Evolutionary conservation across 2,113 vertebrate species (phyloP), one percentile per base, ranked within the genome.

Genomic region (Anser cygnoides): DNA sequence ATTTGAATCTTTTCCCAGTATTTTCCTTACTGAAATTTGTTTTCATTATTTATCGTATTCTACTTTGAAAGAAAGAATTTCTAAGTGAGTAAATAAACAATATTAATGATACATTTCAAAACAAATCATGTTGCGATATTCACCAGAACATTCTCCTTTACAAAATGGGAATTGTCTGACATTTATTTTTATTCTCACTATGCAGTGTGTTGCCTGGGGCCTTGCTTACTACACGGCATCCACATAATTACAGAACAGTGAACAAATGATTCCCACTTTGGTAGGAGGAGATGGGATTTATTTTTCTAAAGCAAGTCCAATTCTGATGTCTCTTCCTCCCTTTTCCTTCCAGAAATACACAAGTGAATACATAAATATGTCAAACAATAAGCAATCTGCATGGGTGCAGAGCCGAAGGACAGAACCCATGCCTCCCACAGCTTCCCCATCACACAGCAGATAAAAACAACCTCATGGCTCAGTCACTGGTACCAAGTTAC

Each of bases 171-270:
- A 33, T 25, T 21, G 6, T 84, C 66, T 66, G 21, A 31, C 25
- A 31, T 62, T 59, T 87, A 10, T 82, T 87, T 83, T 82, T 71
- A 20, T 79, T 78, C 9, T 83, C 4, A 73, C 9, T 5, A 5
- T 43, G 28, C 25, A 67, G 37, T 17, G 5, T 71, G 13, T 6
- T 4, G 31, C 41, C 31, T 78, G 26, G 9, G 18, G n/a, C 14
- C 15, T 55, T 79, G n/a, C 1, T 0, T 55, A n/a, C 75, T 58
- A 33, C 15, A 29, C 33, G 50, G 25, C 1, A 0, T 39, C 49
- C 37, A 20, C 26, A 50, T 55, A 23, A 1, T 16, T 26, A 33
- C 31, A 79, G 57, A 54, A 72, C 23, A 62, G 41, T 67, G n/a
- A 92, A 58, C 0, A 72, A 67, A 75, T 68, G 0, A 55, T 86